phyloP scores from a whole-genome alignment of 1,140 invertebrate species.

The Cydia amplana region DNA sequence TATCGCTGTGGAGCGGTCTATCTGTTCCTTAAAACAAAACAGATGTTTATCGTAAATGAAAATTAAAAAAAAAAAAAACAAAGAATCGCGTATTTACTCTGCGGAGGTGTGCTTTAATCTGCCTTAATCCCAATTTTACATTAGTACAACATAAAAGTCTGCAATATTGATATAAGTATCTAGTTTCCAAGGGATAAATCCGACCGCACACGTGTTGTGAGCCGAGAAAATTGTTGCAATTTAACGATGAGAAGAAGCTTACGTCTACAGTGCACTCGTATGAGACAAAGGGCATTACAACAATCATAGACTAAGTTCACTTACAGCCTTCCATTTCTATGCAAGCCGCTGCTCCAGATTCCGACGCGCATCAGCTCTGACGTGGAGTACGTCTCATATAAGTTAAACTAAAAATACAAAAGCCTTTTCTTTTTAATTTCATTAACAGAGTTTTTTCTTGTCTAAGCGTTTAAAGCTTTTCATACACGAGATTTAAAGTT shows the following conservation, averaged over 20 bases:
- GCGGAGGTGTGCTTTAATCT: neutral
- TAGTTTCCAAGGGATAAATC: neutral
- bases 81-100: too few species aligned
- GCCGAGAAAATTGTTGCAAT: constrained; percentile 59
- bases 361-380: constrained; percentile 14
- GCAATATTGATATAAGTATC: neutral
- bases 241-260: constrained; percentile 54
- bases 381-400: constrained; percentile 12
- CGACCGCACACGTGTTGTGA: constrained; percentile 9
- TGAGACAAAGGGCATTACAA: constrained; percentile 10
- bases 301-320: constrained; percentile 9
- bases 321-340: constrained; percentile 1
- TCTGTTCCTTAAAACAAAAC: too few species aligned
- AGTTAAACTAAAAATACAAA: constrained; percentile 8
- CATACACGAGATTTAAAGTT: neutral
- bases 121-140: neutral
- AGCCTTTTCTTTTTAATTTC: constrained; percentile 14
- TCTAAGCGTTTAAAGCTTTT: neutral
- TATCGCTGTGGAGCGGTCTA: too few species aligned
- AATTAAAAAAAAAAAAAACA: too few species aligned
- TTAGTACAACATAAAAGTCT: neutral
- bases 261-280: constrained; percentile 34
- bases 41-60: too few species aligned
- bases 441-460: neutral
- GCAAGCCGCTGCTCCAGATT: constrained; percentile 18